These are phyloP conservation scores for Apamea epomidion DNA, from an alignment of 2,888 invertebrate genomes.

Conservation along the genomic window DNA sequence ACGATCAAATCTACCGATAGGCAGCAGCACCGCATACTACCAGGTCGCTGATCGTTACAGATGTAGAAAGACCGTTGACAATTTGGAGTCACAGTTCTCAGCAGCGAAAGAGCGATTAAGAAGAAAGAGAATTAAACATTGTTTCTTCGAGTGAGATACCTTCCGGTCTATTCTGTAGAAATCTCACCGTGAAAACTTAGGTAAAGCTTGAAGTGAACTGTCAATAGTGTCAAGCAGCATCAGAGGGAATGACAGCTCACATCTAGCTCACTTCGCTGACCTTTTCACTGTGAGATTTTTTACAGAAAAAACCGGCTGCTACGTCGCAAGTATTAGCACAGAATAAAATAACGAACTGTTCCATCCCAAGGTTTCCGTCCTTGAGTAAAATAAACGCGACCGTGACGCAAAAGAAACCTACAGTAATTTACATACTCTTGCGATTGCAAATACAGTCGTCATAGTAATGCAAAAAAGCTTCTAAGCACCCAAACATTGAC, in stretches of 20 bases:
- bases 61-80: not conserved
- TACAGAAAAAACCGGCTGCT: not conserved
- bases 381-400: slow-evolving; percentile 3
- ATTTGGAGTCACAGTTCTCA: not conserved
- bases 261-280: too few relatives aligned
- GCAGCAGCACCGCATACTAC: not conserved
- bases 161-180: too few relatives aligned
- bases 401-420: slow-evolving; percentile 17
- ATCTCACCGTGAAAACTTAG: too few relatives aligned
- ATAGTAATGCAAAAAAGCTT: slow-evolving; percentile 31
- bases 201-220: not conserved
- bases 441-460: slow-evolving; percentile 29
- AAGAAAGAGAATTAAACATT: not conserved
- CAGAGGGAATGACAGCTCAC: not conserved
- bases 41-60: not conserved
- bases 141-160: not conserved
- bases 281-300: not conserved
- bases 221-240: not conserved
- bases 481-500: slow-evolving; percentile 17
- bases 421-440: slow-evolving; percentile 19
- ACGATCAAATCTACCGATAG: not conserved
- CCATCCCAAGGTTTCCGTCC: not conserved
- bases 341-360: not conserved
- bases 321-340: not conserved
- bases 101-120: not conserved